phyloP scores from a whole-genome alignment of 2,113 vertebrate species.

The Aphelocoma coerulescens region DNA sequence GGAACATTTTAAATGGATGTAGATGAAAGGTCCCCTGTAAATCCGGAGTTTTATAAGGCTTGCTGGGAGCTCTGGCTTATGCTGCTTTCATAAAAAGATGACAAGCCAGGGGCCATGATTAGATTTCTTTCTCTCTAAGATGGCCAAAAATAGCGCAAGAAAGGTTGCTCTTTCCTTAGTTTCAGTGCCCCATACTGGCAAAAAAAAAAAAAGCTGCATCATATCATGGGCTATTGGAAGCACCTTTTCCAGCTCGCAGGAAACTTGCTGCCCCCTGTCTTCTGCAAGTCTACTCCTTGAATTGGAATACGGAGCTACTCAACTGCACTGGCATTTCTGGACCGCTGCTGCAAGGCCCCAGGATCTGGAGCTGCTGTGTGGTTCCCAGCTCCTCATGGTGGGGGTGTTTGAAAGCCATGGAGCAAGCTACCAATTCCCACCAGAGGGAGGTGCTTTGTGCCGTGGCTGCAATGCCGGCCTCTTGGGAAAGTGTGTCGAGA shows the following conservation, averaged over 20 bases:
- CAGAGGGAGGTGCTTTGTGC: neutral
- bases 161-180: conserved; percentile 31
- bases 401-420: neutral
- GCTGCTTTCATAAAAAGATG: conserved; percentile 65
- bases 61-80: conserved; percentile 45
- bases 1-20: conserved; percentile 65
- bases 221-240: neutral
- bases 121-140: conserved; percentile 41
- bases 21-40: conserved; percentile 65
- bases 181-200: neutral
- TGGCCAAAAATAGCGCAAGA: conserved; percentile 61
- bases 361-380: neutral
- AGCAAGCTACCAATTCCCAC: neutral
- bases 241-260: neutral
- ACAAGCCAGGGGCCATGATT: conserved; percentile 56
- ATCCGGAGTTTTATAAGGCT: conserved; percentile 57
- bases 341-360: neutral
- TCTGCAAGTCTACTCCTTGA: neutral
- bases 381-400: neutral
- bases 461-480: neutral
- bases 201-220: conserved; percentile 19
- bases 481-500: accelerated
- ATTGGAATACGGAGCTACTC: neutral
- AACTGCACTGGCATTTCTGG: neutral
- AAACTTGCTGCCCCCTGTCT: neutral